Evolutionary conservation across 2,888 invertebrate species (phyloP), one percentile per base, ranked within the genome.

Genomic region (Synergus japonicus): DNA sequence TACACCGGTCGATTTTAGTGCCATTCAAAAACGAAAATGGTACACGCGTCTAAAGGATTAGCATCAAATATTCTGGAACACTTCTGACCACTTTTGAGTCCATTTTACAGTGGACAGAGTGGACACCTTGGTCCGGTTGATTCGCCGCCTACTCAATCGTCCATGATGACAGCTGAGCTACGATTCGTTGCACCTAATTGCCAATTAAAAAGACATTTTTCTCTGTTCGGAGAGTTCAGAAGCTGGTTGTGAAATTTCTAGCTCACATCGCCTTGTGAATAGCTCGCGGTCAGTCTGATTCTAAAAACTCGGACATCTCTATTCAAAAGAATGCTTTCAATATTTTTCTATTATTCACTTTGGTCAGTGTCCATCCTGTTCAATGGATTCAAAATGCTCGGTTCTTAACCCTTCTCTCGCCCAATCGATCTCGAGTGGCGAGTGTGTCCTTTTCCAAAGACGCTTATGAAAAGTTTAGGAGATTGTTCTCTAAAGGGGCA

Each of bases 191-290:
- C 89, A 87, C 86, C 91, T 91, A 92, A 92, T 92, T 92, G 92
- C 88, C 91, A 91, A 92, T 92, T 92, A 91, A 91, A 90, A 90
- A 89, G 87, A 90, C 89, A 89, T 90, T 90, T 88, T 84, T 86
- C 86, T 9, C 46, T 18, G 44, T 69, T 29, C 37, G 9, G 2
- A 73, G 54, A n/a, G 37, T 3, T 1, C 37, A 37, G 73, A 54
- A 54, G 54, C 29, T 7, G 3, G 3, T 4, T 7, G 29, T 15
- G 5, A 54, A 13, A 15, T 15, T 13, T 54, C 44, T 44, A 44
- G 9, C 44, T 66, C 66, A 43, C 18, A n/a, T 49, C n/a, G 5
- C 9, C 18, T 73, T 29, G n/a, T 54, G 54, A 37, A 46, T 54
- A 37, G 54, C 73, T n/a, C 54, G 73, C 46, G 73, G 73, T 73